Evolutionary conservation across 64 coral and sea anemone genomes (phyloP).

Genomic region (Montipora cactus): DNA sequence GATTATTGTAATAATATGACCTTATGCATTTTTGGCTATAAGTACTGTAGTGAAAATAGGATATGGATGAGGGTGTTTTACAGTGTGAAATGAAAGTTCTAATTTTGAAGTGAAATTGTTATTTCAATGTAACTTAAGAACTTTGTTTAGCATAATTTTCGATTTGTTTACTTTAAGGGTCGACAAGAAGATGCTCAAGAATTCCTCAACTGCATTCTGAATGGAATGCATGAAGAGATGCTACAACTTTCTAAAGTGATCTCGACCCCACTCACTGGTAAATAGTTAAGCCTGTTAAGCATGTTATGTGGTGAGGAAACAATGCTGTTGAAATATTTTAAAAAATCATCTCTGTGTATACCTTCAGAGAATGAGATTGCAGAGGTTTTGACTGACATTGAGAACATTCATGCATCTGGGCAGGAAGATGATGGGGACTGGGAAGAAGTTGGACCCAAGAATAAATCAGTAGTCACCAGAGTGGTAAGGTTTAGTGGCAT

Average conservation of each 20-base stretch:
- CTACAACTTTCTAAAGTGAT: slow-evolving; percentile 65
- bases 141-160: too few relatives aligned
- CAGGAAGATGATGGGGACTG: slow-evolving; percentile 93
- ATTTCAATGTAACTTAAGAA: too few relatives aligned
- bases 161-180: slow-evolving; percentile 46
- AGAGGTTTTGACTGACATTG: background rate
- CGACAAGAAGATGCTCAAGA: slow-evolving; percentile 98
- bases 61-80: too few relatives aligned
- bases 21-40: too few relatives aligned
- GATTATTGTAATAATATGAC: too few relatives aligned
- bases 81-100: too few relatives aligned
- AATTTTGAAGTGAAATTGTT: too few relatives aligned
- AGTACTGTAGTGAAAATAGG: too few relatives aligned
- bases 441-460: slow-evolving; percentile 97
- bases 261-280: background rate
- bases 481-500: slow-evolving; percentile 35
- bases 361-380: background rate
- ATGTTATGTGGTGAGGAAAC: background rate
- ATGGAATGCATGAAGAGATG: slow-evolving; percentile 97
- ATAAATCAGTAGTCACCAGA: slow-evolving; percentile 94
- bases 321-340: background rate
- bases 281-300: too few relatives aligned
- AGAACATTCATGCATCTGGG: slow-evolving; percentile 2
- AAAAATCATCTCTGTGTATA: background rate
- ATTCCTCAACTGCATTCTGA: slow-evolving; percentile 94